Evolutionary conservation across 2,113 vertebrate species (phyloP).

Genomic region (Elephas maximus): DNA sequence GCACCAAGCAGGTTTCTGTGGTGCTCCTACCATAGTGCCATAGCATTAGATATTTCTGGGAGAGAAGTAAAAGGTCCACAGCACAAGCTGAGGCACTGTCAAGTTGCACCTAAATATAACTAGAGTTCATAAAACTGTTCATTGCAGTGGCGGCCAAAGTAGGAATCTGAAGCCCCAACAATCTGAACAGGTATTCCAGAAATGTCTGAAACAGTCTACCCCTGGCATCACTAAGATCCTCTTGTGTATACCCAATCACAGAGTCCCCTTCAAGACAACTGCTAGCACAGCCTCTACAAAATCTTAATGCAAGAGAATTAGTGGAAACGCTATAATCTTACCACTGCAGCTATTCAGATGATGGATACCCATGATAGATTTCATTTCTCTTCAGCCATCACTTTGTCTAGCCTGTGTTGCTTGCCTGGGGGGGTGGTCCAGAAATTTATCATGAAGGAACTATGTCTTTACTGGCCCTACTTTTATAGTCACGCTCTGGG

Average conservation of each 20-base stretch:
- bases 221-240: neutral
- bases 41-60: neutral
- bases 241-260: neutral
- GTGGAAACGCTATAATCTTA: neutral
- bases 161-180: neutral
- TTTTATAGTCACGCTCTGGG: too few species aligned
- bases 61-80: neutral
- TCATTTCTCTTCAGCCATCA: neutral
- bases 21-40: neutral
- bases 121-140: neutral
- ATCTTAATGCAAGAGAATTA: neutral
- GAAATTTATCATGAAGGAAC: neutral
- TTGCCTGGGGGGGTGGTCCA: neutral
- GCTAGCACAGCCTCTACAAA: neutral
- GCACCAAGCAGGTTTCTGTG: neutral
- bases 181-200: too few species aligned
- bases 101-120: too few species aligned
- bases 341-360: neutral
- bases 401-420: neutral
- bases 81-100: neutral
- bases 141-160: neutral
- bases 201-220: neutral
- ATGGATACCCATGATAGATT: neutral
- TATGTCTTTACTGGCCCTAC: too few species aligned
- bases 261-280: neutral